These are phyloP conservation scores for Aeoliscus strigatus DNA, from an alignment of 2,797 vertebrate genomes.

Conservation along the genomic window DNA sequence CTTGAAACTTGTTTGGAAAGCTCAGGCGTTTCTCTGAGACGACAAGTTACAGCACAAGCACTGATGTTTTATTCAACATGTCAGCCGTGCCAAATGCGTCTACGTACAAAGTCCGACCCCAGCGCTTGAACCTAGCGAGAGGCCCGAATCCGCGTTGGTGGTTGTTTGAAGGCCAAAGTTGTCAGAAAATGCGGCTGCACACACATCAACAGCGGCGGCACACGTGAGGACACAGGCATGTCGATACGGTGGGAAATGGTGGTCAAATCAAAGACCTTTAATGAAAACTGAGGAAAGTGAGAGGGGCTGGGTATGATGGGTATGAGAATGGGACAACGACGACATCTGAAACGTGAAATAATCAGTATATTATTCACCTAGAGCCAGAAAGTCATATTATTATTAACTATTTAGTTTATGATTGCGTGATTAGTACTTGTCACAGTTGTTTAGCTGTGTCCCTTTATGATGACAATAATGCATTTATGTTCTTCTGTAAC, in stretches of 20 bases:
- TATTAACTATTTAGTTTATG: conserved; percentile 25
- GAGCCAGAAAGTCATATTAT: conserved; percentile 13
- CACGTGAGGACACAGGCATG: conserved; percentile 28
- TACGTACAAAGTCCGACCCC: conserved; percentile 27
- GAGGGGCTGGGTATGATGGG: conserved; percentile 1
- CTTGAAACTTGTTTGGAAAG: conserved; percentile 10
- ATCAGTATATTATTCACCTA: conserved; percentile 14
- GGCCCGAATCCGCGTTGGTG: conserved; percentile 33
- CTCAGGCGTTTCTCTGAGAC: conserved; percentile 16
- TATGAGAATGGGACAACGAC: conserved; percentile 13
- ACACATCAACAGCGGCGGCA: conserved; percentile 32
- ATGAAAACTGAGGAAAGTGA: conserved; percentile 15
- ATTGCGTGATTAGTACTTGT: conserved; percentile 21
- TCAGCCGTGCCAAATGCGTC: conserved; percentile 23
- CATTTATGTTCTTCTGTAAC: conserved; percentile 4
- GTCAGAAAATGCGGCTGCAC: conserved; percentile 35
- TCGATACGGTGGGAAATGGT: conserved; percentile 44
- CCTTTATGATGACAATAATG: conserved; percentile 5
- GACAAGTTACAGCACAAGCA: conserved; percentile 10
- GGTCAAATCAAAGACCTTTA: conserved; percentile 27
- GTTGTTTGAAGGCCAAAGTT: conserved; percentile 40
- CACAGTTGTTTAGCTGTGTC: conserved; percentile 5
- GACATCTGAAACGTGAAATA: conserved; percentile 33
- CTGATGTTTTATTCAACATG: conserved; percentile 34
- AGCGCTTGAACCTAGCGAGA: conserved; percentile 22